phyloP scores from a whole-genome alignment of 2,113 vertebrate genomes.

The Pelecanus crispus region DNA sequence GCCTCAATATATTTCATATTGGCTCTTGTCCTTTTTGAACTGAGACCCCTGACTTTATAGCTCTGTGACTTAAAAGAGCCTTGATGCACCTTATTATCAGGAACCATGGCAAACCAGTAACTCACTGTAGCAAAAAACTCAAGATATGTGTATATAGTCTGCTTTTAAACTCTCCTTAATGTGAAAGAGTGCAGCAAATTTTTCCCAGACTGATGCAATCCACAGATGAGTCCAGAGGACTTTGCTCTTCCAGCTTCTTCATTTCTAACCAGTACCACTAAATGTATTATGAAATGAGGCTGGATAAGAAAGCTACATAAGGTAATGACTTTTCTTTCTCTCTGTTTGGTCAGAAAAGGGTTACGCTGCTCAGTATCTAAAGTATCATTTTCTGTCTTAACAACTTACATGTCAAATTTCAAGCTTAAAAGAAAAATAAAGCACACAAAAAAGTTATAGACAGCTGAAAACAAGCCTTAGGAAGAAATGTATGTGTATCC shows the following conservation, averaged over 20 bases:
- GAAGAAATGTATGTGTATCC: background rate
- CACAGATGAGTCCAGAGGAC: background rate
- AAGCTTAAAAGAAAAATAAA: background rate
- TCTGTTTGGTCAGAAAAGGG: background rate
- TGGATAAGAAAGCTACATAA: background rate
- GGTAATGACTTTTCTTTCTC: background rate
- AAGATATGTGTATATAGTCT: background rate
- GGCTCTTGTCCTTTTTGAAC: background rate
- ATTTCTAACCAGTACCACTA: background rate
- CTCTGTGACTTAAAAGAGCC: background rate
- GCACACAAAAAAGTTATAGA: background rate
- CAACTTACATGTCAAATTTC: background rate
- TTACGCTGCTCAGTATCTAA: background rate
- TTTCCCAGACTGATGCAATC: background rate
- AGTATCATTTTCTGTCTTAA: background rate
- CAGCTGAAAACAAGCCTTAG: background rate
- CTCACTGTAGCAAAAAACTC: background rate
- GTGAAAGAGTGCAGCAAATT: background rate
- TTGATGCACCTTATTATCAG: background rate
- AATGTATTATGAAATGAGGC: background rate
- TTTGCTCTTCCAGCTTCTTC: background rate
- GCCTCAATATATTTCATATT: background rate
- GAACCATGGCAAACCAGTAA: background rate
- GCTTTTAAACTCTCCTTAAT: background rate
- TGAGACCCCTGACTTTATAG: rapidly evolving